Evolutionary conservation across 2,888 invertebrate species (phyloP), one percentile per base, ranked within the genome.

Genomic region (Clunio marinus): DNA sequence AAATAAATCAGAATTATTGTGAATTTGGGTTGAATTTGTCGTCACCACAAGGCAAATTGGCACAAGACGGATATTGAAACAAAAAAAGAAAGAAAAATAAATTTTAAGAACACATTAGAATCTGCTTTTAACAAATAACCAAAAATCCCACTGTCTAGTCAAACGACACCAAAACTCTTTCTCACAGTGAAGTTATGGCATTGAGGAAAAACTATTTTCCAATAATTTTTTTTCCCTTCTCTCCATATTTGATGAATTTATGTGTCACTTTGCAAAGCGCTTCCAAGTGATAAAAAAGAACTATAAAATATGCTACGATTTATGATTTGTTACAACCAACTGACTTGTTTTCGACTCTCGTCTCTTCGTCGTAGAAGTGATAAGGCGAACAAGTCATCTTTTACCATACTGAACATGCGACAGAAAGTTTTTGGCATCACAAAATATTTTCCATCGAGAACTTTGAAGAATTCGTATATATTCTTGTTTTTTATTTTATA

Each of bases 231-330:
- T 15, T n/a, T 15, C 17, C 15, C 17, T 59, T 59, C 17, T 32
- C 28, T 32, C 28, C 59, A 15, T 59, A 51, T 25, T 32, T 59
- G 51, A 51, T 51, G 51, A 51, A 51, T 59, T 32, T 20, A 59
- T 59, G 59, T 59, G 59, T 59, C 32, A 57, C 7, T 57, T 57
- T 24, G 22, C 41, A 41, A n/a, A 57, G 55, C 55, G 55, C 25
- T 57, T 27, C 27, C 24, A 57, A 59, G 25, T 59, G 59, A 60
- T 60, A 60, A 60, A 35, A n/a, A 60, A 32, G 20, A 60, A 60
- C 60, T 37, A 60, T 60, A 60, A 60, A 37, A 60, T 60, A 60
- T 60, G 60, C 60, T 60, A 22, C 60, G 41, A 60, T 60, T 60
- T 60, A 60, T 60, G 60, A 60, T 60, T 60, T 41, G 60, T 60